phyloP scores from a whole-genome alignment of 1,140 invertebrate species.

The Lepidurus couesii region DNA sequence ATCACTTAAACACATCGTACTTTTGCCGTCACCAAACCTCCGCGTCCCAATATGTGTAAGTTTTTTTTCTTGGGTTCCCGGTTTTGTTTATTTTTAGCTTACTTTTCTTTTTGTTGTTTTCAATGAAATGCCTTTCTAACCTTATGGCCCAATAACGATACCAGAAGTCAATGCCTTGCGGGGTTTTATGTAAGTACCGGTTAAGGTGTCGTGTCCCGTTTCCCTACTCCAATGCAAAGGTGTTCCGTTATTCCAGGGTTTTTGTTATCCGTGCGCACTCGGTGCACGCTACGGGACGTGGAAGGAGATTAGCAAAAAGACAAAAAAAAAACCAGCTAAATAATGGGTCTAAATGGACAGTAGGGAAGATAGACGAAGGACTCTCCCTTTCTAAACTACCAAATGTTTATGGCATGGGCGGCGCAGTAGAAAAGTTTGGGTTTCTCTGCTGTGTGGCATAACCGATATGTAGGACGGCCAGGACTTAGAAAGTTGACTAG shows the following conservation, averaged over 20 bases:
- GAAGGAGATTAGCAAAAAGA: neutral
- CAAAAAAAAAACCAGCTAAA: neutral
- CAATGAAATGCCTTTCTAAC: neutral
- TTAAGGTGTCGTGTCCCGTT: neutral
- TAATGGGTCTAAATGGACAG: neutral
- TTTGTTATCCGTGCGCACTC: neutral
- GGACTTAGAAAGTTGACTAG: neutral
- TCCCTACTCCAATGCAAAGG: neutral
- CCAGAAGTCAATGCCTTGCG: neutral
- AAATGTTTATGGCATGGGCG: neutral
- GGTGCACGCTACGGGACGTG: neutral
- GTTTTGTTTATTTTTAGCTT: neutral
- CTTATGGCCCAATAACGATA: neutral
- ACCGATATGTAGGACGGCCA: constrained; percentile 11
- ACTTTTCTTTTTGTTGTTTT: neutral
- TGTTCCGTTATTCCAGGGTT: neutral
- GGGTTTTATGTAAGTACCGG: neutral
- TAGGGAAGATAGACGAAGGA: neutral
- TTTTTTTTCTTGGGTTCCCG: neutral
- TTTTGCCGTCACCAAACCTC: constrained; percentile 9
- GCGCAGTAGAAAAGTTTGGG: neutral
- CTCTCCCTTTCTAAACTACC: neutral
- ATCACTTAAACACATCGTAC: neutral
- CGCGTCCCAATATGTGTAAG: neutral
- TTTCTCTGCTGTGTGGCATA: neutral